These are phyloP conservation scores for Helicoverpa armigera DNA, from an alignment of 1,140 invertebrate species.

Conservation along the genomic window DNA sequence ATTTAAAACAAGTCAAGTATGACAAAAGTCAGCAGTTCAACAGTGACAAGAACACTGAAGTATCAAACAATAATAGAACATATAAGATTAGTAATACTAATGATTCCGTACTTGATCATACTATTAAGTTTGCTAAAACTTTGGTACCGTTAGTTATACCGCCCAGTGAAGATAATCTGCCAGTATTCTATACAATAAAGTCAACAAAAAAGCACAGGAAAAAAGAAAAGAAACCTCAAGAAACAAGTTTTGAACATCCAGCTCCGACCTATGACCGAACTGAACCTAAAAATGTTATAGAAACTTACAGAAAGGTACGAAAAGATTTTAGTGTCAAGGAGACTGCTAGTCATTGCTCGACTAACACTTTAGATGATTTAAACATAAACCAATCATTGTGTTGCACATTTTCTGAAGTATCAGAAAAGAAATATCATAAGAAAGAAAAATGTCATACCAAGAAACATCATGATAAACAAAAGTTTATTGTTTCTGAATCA, in stretches of 20 bases:
- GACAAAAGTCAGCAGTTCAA: slow-evolving; percentile 69
- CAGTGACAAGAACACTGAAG: slow-evolving; percentile 48
- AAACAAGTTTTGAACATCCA: slow-evolving; percentile 43
- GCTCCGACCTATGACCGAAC: slow-evolving; percentile 58
- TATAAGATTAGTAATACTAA: slow-evolving; percentile 54
- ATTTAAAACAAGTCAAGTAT: slow-evolving; percentile 51
- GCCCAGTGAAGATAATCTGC: slow-evolving; percentile 59
- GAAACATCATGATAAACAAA: slow-evolving; percentile 59
- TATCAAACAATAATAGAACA: slow-evolving; percentile 53
- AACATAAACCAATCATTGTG: slow-evolving; percentile 73
- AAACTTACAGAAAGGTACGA: slow-evolving; percentile 58
- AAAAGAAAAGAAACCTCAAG: slow-evolving; percentile 55
- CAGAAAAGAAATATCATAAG: slow-evolving; percentile 68
- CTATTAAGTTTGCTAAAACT: slow-evolving; percentile 74
- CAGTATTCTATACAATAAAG: slow-evolving; percentile 74
- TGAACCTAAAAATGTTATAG: slow-evolving; percentile 57
- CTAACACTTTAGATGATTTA: slow-evolving; percentile 74
- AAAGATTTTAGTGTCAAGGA: slow-evolving; percentile 62
- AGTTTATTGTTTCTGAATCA: slow-evolving; percentile 68
- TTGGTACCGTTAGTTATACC: slow-evolving; percentile 75
- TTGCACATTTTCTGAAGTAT: slow-evolving; percentile 72
- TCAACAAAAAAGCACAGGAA: slow-evolving; percentile 64
- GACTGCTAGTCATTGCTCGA: slow-evolving; percentile 66
- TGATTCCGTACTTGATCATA: slow-evolving; percentile 70
- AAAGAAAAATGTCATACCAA: slow-evolving; percentile 55